Evolutionary conservation across 2,888 invertebrate genomes (phyloP).

Genomic region (Hermaeophaga mercurialis): DNA sequence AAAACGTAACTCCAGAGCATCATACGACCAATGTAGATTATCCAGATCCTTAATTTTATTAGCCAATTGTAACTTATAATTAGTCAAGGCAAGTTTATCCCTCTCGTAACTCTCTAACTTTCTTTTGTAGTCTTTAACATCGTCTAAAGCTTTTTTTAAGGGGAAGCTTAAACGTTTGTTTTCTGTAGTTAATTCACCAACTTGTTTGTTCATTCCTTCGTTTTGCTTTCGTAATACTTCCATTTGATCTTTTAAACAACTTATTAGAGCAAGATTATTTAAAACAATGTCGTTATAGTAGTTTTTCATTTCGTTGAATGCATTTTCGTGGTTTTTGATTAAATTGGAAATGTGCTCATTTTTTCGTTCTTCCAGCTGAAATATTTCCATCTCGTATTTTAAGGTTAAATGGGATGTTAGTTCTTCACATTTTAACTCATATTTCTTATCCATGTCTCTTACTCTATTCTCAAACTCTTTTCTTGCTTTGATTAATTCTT

Average conservation of each 20-base stretch:
- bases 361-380: slow-evolving; percentile 90
- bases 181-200: slow-evolving; percentile 71
- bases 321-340: slow-evolving; percentile 80
- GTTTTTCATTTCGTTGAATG: slow-evolving; percentile 88
- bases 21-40: slow-evolving; percentile 67
- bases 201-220: slow-evolving; percentile 74
- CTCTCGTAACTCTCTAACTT: slow-evolving; percentile 85
- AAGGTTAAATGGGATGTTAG: slow-evolving; percentile 74
- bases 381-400: slow-evolving; percentile 77
- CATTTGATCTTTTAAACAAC: slow-evolving; percentile 80
- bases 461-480: slow-evolving; percentile 70
- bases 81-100: slow-evolving; percentile 69
- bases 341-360: slow-evolving; percentile 83
- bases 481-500: slow-evolving; percentile 63
- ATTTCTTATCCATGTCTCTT: slow-evolving; percentile 70
- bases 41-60: slow-evolving; percentile 63
- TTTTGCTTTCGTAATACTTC: slow-evolving; percentile 76
- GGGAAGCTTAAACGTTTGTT: slow-evolving; percentile 77
- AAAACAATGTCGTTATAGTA: slow-evolving; percentile 95
- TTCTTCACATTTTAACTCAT: slow-evolving; percentile 74
- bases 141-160: slow-evolving; percentile 70
- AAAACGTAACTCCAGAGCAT: slow-evolving; percentile 77
- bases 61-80: slow-evolving; percentile 61
- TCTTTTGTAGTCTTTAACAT: slow-evolving; percentile 73
- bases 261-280: slow-evolving; percentile 90